Conservation (phyloP, 1,140 invertebrate species). For the Aphelenchoides besseyi region DNA sequence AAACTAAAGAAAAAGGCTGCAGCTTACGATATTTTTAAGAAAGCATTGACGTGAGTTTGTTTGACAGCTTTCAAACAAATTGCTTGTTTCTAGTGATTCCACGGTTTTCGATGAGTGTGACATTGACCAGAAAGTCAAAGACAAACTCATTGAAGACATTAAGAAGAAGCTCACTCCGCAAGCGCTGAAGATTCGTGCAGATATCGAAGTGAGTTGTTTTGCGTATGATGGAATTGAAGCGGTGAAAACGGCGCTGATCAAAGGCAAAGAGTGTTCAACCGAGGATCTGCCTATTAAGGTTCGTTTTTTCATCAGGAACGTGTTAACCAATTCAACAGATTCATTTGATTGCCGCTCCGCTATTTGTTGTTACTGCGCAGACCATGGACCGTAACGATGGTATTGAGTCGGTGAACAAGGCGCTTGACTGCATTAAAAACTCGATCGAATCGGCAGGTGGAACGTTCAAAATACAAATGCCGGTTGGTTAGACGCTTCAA, state of each 20-base stretch:
- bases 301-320: conserved; percentile 27
- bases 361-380: conserved; percentile 96
- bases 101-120: conserved; percentile 91
- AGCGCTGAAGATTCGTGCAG: conserved; percentile 78
- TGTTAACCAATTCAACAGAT: conserved; percentile 68
- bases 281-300: conserved; percentile 88
- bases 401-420: conserved; percentile 71
- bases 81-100: conserved; percentile 72
- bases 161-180: conserved; percentile 92
- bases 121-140: conserved; percentile 84
- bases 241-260: conserved; percentile 84
- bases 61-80: conserved; percentile 14
- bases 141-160: conserved; percentile 88
- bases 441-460: conserved; percentile 79
- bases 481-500: conserved; percentile 69
- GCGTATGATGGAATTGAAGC: conserved; percentile 97
- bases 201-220: conserved; percentile 96
- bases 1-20: conserved; percentile 92
- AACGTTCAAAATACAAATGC: conserved; percentile 89
- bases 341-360: conserved; percentile 94
- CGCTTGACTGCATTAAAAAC: conserved; percentile 80
- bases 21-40: conserved; percentile 96
- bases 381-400: conserved; percentile 80
- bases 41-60: conserved; percentile 81
- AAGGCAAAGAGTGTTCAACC: conserved; percentile 86